Conservation (phyloP, 1,140 invertebrate genomes). For the Brachionus rubens region DNA sequence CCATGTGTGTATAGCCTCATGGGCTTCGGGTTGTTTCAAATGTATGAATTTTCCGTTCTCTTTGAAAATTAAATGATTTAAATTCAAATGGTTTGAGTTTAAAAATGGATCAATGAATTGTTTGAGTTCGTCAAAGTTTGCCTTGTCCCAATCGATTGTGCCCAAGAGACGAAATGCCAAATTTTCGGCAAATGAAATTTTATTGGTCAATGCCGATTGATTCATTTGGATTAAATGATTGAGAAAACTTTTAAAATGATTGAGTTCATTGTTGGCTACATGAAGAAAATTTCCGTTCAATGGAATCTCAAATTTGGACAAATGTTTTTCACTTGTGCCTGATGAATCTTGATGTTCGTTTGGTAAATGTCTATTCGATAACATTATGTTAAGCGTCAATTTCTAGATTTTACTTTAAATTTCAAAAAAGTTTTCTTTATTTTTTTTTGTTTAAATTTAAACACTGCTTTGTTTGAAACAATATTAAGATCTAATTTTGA, state of each 20-base stretch:
- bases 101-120: slow-evolving; percentile 24
- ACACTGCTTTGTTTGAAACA: too few species aligned
- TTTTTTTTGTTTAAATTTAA: too few species aligned
- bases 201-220: slow-evolving; percentile 10
- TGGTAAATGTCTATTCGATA: too few species aligned
- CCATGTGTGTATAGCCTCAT: slow-evolving; percentile 32
- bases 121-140: slow-evolving; percentile 28
- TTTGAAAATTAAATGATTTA: slow-evolving; percentile 26
- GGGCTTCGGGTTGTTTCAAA: slow-evolving; percentile 14
- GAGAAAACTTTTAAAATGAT: slow-evolving; percentile 7
- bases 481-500: too few species aligned
- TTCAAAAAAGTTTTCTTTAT: too few species aligned
- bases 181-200: slow-evolving; percentile 40
- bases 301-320: slow-evolving; percentile 5
- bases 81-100: not conserved
- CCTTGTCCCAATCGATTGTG: slow-evolving; percentile 31
- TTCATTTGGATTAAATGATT: slow-evolving; percentile 8
- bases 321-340: too few species aligned
- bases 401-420: too few species aligned
- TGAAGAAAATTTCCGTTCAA: not conserved
- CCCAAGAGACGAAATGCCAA: slow-evolving; percentile 10
- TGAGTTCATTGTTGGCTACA: not conserved
- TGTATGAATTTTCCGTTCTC: slow-evolving; percentile 25
- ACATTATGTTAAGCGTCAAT: too few species aligned
- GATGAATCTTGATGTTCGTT: too few species aligned